Evolutionary conservation across 1,140 invertebrate species (phyloP).

Genomic region (Rhynchophorus ferrugineus): DNA sequence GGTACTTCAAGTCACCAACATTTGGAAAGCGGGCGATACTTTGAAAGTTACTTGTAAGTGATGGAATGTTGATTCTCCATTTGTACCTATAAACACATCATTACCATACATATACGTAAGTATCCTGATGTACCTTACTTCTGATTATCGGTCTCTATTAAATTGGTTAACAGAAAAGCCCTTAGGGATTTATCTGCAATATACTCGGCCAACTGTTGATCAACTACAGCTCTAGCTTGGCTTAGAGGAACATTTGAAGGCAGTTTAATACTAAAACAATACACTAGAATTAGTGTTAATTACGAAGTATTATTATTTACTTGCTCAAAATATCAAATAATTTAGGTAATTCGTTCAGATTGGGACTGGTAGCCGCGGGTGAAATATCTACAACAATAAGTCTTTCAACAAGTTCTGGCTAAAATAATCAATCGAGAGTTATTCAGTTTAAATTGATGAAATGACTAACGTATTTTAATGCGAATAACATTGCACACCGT

Average conservation of each 20-base stretch:
- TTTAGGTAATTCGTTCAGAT: constrained; percentile 52
- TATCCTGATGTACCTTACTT: too few relatives aligned
- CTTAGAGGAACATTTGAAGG: constrained; percentile 53
- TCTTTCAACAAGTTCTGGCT: constrained; percentile 72
- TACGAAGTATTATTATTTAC: neutral
- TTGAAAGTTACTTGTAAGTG: constrained; percentile 33
- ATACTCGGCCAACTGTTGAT: constrained; percentile 44
- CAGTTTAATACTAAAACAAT: constrained; percentile 43
- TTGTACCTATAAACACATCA: constrained; percentile 32
- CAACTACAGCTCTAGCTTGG: constrained; percentile 53
- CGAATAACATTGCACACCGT: constrained; percentile 69
- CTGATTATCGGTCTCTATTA: constrained; percentile 31
- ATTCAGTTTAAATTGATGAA: neutral
- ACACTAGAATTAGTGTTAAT: neutral
- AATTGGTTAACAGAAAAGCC: constrained; percentile 47
- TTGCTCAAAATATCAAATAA: constrained; percentile 60
- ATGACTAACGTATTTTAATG: constrained; percentile 46
- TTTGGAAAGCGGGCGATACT: constrained; percentile 58
- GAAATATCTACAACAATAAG: constrained; percentile 80
- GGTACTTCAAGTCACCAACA: constrained; percentile 47
- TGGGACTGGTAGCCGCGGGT: constrained; percentile 57
- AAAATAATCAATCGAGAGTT: constrained; percentile 31
- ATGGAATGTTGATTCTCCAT: constrained; percentile 41
- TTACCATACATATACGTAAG: too few relatives aligned
- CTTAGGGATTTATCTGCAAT: constrained; percentile 44